A percentile compares a stretch with the other conserved stretches of the same genome.
Evolutionary conservation across 2,888 invertebrate genomes (phyloP).

Genomic region (Melieria picta): DNA sequence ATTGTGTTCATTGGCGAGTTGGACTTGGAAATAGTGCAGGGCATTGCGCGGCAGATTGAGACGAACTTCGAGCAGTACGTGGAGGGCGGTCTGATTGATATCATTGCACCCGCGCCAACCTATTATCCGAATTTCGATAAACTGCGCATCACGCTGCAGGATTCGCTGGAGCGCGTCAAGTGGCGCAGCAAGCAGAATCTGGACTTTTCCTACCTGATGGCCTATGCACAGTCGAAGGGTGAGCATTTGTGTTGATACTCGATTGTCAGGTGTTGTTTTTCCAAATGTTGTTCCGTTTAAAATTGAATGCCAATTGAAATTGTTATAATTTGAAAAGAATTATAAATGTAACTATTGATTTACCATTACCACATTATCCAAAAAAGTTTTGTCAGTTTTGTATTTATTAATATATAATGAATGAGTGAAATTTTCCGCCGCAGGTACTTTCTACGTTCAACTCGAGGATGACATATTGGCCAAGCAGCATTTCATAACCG

Average conservation of each 20-base stretch:
- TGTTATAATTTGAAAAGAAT: too few relatives aligned
- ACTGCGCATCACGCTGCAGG: constrained; percentile 83
- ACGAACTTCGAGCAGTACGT: constrained; percentile 79
- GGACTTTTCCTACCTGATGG: constrained; percentile 94
- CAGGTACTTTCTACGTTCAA: constrained; percentile 83
- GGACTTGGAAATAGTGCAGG: constrained; percentile 78
- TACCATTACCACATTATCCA: too few relatives aligned
- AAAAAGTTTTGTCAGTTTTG: too few relatives aligned
- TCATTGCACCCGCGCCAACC: constrained; percentile 83
- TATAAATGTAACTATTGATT: too few relatives aligned
- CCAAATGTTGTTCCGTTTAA: too few relatives aligned
- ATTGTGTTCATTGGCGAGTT: constrained; percentile 90
- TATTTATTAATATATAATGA: too few relatives aligned
- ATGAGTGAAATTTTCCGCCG: not conserved
- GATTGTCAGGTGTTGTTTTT: too few relatives aligned
- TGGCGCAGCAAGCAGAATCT: constrained; percentile 97
- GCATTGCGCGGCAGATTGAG: constrained; percentile 81
- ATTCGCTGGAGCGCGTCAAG: constrained; percentile 82
- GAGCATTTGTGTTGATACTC: not conserved
- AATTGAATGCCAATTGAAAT: too few relatives aligned
- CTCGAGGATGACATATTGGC: constrained; percentile 94
- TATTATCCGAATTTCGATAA: constrained; percentile 90
- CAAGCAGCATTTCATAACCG: constrained; percentile 82
- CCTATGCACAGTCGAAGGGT: constrained; percentile 88
- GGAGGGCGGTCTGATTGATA: constrained; percentile 85